Base-by-base conservation (phyloP, 2,888 invertebrate species). In the Mactromeris polynyma region DNA sequence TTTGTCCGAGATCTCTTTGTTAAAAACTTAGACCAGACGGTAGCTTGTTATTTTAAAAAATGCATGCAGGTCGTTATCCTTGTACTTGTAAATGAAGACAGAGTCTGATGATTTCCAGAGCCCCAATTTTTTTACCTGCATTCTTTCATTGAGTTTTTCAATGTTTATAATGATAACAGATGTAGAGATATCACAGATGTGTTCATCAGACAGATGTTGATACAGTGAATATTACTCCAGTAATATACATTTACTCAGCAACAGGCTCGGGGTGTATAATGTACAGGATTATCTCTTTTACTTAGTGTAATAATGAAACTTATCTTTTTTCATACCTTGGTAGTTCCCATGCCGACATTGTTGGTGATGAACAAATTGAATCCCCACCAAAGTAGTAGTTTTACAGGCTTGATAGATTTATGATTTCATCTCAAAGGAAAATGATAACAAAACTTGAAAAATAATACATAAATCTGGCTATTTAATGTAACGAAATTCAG, bases 151-250 rank as follows among this genome's bases (percentile, higher is more conserved):
- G n/a, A 64, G 58, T 64, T 64, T n/a, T 58, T 64, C 58, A 64
- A 64, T 64, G 58, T 64, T 64, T 64, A 64, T 64, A 64, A 64
- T 26, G 58, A n/a, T 26, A 64, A 64, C 58, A 64, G 26, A 64
- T 64, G 58, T 64, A 64, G 58, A 64, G 21, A 64, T 64, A 9
- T 4, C 26, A 26, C 4, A 64, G 21, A n/a, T 64, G n/a, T 0
- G 26, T n/a, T 64, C 58, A 64, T 64, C 58, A 64, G n/a, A 64
- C 58, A 64, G 58, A 64, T 64, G 58, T 64, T 64, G 58, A 64
- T 64, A 26, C 58, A 26, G 7, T 4, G 58, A 64, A 64, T 64
- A 64, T n/a, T 64, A 64, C n/a, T 2, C 58, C 26, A 64, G 26
- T 64, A 26, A 4, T 64, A 64, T 64, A 64, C 26, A 26, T 64